Evolutionary conservation across 2,888 invertebrate species (phyloP), one percentile per base, ranked within the genome.

Genomic region (Pristionchus maxplancki): DNA sequence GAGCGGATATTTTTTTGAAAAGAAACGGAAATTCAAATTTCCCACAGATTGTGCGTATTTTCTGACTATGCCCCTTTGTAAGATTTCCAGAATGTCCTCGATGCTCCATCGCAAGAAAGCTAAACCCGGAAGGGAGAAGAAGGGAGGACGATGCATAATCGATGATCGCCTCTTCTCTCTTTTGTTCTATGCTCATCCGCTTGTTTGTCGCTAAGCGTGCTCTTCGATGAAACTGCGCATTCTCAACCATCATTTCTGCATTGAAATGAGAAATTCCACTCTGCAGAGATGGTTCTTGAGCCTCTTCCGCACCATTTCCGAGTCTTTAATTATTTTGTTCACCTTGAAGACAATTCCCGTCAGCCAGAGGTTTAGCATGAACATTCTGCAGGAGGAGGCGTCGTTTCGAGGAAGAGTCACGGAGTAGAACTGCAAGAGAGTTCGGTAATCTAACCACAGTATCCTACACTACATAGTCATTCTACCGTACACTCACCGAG

Each of bases 281-380:
- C 31, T 67, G 64, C 64, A 28, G 64, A 15, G 9, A 37, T 67
- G 64, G 31, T 67, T 34, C 13, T 13, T 67, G 64, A 67, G 64
- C 34, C 64, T 58, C 58, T n/a, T n/a, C 58, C 58, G 2, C 44
- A 44, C 6, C 44, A 44, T 44, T 44, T 44, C 44, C 44, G 6
- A 6, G 44, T 44, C 44, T 44, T 9, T 9, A 44, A 44, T 44
- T 9, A 44, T 44, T 44, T 24, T 28, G 11, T 62, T 82, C 86
- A 93, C 94, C 90, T 94, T 94, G 90, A 94, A 94, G 78, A 94
- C 90, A 78, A 93, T 91, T 17, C 94, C 94, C 17, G 93, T 94
- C 50, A 94, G 89, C 94, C 94, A 94, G 13, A 94, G 90, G 89
- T 94, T 94, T 40, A 93, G 88, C 64, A 93, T 92, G 89, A 93